A percentile compares a stretch with the other conserved stretches of the same genome.
These are phyloP conservation scores for Drosophila eugracilis DNA, from an alignment of 1,140 invertebrate species.

Conservation along the genomic window DNA sequence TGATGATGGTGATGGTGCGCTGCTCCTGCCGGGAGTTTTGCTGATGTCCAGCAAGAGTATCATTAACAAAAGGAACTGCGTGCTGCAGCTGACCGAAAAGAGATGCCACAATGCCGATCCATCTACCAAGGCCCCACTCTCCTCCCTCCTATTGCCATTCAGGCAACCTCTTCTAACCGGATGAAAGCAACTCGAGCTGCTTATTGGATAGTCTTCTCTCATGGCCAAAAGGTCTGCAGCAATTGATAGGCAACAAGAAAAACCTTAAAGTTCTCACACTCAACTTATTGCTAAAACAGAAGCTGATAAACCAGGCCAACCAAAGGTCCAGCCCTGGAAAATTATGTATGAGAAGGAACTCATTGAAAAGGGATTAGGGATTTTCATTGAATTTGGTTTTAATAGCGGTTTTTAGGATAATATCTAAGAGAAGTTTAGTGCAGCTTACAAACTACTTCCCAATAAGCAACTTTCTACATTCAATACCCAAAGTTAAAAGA, in stretches of 20 bases:
- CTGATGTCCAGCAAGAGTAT: constrained; percentile 77
- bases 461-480: background rate
- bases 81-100: constrained; percentile 66
- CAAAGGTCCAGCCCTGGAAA: background rate
- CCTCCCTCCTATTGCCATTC: background rate
- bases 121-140: background rate
- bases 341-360: background rate
- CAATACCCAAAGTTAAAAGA: background rate
- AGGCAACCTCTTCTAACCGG: constrained; percentile 25
- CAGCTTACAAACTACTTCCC: background rate
- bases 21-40: constrained; percentile 40
- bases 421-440: too few relatives aligned
- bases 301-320: background rate
- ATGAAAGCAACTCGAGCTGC: constrained; percentile 63
- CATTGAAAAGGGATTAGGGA: background rate
- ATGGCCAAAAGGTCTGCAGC: constrained; percentile 14
- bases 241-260: constrained; percentile 49
- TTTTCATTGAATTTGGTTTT: background rate
- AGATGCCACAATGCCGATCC: constrained; percentile 28
- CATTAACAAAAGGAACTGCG: constrained; percentile 81
- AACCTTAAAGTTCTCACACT: constrained; percentile 38
- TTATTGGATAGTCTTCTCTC: constrained; percentile 54
- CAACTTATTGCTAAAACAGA: constrained; percentile 36
- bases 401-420: background rate
- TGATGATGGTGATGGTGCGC: constrained; percentile 29